Percentiles rank a stretch among this genome's conserved stretches.
phyloP scores from a whole-genome alignment of 2,113 vertebrate species.

The Alexandromys fortis region DNA sequence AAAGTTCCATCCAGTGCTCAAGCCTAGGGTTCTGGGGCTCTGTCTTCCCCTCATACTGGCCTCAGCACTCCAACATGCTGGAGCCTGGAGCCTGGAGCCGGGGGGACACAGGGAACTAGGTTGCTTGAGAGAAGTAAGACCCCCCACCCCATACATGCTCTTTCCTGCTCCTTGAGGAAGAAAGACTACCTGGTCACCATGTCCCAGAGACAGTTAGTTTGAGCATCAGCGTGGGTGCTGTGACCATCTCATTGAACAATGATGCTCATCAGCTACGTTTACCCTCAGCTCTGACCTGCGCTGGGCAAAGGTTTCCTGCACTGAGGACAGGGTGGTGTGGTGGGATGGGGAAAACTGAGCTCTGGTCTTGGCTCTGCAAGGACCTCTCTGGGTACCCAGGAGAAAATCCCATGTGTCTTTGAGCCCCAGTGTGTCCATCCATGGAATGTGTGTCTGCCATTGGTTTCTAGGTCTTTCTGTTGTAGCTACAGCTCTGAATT shows the following conservation, averaged over 20 bases:
- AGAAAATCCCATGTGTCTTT: neutral
- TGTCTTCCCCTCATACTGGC: neutral
- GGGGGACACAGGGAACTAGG: no score
- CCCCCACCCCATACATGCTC: rapidly evolving
- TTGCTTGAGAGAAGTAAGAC: neutral
- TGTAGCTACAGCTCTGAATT: neutral
- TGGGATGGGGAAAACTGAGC: neutral
- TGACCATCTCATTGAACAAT: neutral
- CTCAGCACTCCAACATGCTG: neutral
- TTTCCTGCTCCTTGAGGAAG: neutral
- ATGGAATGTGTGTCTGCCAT: neutral
- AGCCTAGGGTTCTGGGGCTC: neutral
- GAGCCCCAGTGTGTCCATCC: neutral
- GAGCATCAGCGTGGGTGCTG: neutral
- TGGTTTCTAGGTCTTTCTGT: neutral
- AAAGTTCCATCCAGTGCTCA: neutral
- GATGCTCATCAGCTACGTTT: rapidly evolving
- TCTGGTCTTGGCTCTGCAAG: neutral
- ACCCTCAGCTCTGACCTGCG: rapidly evolving
- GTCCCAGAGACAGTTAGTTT: neutral
- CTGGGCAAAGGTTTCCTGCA: neutral
- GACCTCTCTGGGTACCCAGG: neutral
- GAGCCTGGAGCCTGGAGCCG: neutral
- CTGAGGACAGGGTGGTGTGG: neutral
- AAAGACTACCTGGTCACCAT: rapidly evolving